A percentile compares a stretch with the other conserved stretches of the same genome.
phyloP scores from a whole-genome alignment of 1,140 invertebrate genomes.

The Drosophila azteca region DNA sequence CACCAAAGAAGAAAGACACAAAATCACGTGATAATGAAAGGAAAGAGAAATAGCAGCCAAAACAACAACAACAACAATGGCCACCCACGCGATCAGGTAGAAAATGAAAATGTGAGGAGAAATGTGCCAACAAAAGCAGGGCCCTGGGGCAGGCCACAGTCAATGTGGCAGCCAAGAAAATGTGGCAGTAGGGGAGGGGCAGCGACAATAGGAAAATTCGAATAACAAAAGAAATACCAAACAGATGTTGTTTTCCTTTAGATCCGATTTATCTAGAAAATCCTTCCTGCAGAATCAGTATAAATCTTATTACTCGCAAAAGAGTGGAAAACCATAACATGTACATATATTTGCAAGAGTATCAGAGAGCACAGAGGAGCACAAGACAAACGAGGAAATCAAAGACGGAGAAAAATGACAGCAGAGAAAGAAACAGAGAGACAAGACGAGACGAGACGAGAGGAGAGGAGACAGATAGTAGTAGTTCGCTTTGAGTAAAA shows the following conservation, averaged over 20 bases:
- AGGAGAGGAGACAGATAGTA: constrained; percentile 51
- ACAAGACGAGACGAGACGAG: too few relatives aligned
- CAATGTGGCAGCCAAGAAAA: constrained; percentile 62
- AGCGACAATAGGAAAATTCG: not conserved
- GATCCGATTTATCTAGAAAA: not conserved
- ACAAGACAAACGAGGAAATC: constrained; percentile 9
- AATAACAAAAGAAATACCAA: not conserved
- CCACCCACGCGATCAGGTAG: constrained; percentile 65
- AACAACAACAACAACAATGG: constrained; percentile 31
- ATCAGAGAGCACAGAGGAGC: constrained; percentile 16
- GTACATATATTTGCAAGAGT: constrained; percentile 66
- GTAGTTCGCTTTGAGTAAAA: constrained; percentile 68
- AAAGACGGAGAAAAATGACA: constrained; percentile 3
- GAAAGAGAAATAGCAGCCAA: constrained; percentile 38
- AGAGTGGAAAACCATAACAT: not conserved
- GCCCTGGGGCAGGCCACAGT: constrained; percentile 4
- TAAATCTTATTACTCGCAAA: too few relatives aligned
- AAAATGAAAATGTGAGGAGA: constrained; percentile 13
- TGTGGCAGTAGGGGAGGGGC: constrained; percentile 10
- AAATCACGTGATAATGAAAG: constrained; percentile 69
- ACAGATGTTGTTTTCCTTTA: too few relatives aligned
- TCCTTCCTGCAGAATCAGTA: not conserved
- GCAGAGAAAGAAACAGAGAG: constrained; percentile 21
- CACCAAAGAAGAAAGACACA: constrained; percentile 24
- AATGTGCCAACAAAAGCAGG: constrained; percentile 29